Conservation (phyloP, 2,888 invertebrate species). For the Habroteleia sp. region DNA sequence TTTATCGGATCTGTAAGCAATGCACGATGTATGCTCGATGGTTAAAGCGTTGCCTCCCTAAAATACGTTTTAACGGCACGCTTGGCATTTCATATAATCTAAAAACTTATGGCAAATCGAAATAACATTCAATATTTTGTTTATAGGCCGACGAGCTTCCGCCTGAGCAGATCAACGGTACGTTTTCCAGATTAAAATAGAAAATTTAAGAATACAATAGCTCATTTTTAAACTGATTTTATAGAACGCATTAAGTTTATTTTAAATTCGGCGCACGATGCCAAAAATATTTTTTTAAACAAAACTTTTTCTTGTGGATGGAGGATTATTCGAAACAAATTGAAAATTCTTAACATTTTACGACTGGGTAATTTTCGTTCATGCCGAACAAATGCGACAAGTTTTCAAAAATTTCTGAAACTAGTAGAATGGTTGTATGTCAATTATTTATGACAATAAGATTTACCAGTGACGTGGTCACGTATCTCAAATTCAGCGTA, state of each 20-base stretch:
- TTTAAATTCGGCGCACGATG: slow-evolving; percentile 12
- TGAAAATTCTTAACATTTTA: no score
- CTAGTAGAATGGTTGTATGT: no score
- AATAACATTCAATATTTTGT: slow-evolving; percentile 54
- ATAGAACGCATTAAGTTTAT: slow-evolving; percentile 27
- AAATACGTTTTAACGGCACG: slow-evolving; percentile 51
- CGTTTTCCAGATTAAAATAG: slow-evolving; percentile 79
- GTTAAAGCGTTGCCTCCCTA: slow-evolving; percentile 45
- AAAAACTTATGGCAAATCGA: slow-evolving; percentile 24
- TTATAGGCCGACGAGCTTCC: slow-evolving; percentile 94
- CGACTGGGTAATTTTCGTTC: no score
- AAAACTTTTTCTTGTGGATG: background rate
- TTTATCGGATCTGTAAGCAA: slow-evolving; percentile 50
- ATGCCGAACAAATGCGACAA: no score
- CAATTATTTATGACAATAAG: slow-evolving; percentile 42
- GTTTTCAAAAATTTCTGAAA: no score
- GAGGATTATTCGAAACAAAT: no score
- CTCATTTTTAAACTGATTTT: slow-evolving; percentile 38
- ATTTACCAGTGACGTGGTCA: slow-evolving; percentile 21
- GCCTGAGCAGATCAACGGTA: slow-evolving; percentile 94
- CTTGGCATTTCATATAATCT: slow-evolving; percentile 27
- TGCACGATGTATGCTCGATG: slow-evolving; percentile 52
- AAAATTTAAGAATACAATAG: slow-evolving; percentile 41
- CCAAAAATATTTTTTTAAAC: slow-evolving; percentile 14
- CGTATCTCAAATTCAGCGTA: slow-evolving; percentile 54